Base-by-base conservation (phyloP, 2,797 vertebrate species). In the Chanos chanos region DNA sequence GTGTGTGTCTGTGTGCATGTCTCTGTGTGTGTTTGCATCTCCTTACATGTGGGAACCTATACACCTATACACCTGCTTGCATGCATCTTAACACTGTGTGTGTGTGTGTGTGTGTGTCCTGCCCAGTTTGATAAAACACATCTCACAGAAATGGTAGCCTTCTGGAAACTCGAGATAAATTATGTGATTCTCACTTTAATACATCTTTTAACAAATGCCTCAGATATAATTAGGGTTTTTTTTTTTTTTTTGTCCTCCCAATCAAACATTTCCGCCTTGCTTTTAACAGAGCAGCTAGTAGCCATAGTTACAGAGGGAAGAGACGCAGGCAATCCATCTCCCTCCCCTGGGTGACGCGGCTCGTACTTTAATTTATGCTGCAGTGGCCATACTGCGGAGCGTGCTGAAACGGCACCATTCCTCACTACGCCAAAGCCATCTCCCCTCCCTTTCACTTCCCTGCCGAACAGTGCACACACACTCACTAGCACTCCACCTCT, bases 351-450 rank as follows among this genome's bases (percentile, higher is more conserved):
- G 50, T 80, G 77, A 83, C 68, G 78, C 72, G 55, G 73, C 66
- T 71, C 73, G 39, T 75, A 69, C 61, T 81, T 70, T 87, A 87
- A 89, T 86, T 87, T 87, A 90, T 86, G 83, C 82, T 27, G 75
- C 73, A 77, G 71, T 34, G 69, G 71, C 53, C 72, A 72, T 75
- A 77, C 71, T 73, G 78, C 78, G 79, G 77, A 65, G 68, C 73
- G 66, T 69, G 82, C 81, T 78, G 76, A 86, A 87, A 87, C 77
- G 80, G 79, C 85, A 83, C 80, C 81, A 83, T 87, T 79, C 68
- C 82, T 84, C 75, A 81, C 76, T 49, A 64, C 80, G 57, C 78
- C 79, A 62, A 76, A 61, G 68, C 69, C 72, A 77, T 74, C 73
- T 72, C 74, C 66, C 7, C 34, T 22, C 41, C 9, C 27, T 25